A percentile compares a stretch with the other conserved stretches of the same genome.
Evolutionary conservation across 2,113 vertebrate species (phyloP).

Genomic region (Hippoglossus stenolepis): DNA sequence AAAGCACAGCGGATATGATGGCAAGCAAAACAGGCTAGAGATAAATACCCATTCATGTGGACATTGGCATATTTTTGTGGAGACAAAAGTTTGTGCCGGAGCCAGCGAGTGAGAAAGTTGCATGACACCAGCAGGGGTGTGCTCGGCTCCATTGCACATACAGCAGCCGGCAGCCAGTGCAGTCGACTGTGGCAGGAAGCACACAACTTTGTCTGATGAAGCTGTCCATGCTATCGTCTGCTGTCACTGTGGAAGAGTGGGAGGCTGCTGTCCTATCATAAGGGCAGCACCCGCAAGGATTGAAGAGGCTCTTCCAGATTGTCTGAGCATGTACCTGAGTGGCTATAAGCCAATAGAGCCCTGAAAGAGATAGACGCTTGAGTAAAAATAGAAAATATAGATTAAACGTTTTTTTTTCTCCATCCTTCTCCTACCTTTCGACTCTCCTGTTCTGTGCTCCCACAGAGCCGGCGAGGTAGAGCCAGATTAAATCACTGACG

Average conservation of each 20-base stretch:
- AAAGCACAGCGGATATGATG: neutral
- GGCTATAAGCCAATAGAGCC: slow-evolving; percentile 28
- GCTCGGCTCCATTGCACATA: slow-evolving; percentile 58
- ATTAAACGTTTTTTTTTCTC: slow-evolving; percentile 33
- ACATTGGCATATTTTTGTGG: neutral
- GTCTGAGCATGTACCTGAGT: slow-evolving; percentile 49
- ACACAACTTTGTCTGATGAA: slow-evolving; percentile 54
- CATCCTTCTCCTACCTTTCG: neutral
- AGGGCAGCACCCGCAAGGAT: slow-evolving; percentile 38
- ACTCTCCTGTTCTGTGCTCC: neutral
- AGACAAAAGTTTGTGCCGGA: slow-evolving; percentile 39
- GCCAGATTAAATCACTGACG: slow-evolving; percentile 1
- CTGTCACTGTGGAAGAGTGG: slow-evolving; percentile 59
- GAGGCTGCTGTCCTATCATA: slow-evolving; percentile 40
- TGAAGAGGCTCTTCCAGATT: slow-evolving; percentile 38
- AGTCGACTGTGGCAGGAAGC: slow-evolving; percentile 44
- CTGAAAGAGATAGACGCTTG: neutral
- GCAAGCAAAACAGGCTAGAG: neutral
- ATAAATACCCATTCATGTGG: slow-evolving; percentile 15
- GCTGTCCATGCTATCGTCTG: slow-evolving; percentile 43
- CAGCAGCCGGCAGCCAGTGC: slow-evolving; percentile 42
- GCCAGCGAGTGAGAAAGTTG: slow-evolving; percentile 38
- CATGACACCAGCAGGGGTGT: slow-evolving; percentile 52
- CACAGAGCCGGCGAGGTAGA: neutral
- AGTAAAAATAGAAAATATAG: slow-evolving; percentile 41